phyloP scores from a whole-genome alignment of 2,113 vertebrate genomes.

The Hymenochirus boettgeri region DNA sequence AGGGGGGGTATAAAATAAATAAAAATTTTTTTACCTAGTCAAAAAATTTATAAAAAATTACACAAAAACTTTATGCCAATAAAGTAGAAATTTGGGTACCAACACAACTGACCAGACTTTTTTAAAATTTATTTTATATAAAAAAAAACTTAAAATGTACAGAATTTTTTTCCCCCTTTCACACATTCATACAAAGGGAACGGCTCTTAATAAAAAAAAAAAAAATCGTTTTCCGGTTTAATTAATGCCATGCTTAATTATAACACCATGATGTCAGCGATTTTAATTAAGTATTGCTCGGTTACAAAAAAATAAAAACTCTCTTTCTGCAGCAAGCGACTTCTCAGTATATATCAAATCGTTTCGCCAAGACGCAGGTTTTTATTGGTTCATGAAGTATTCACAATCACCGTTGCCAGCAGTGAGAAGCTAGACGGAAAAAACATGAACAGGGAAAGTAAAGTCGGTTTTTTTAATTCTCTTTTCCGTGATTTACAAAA shows the following conservation, averaged over 20 bases:
- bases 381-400: slow-evolving; percentile 54
- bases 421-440: too few relatives aligned
- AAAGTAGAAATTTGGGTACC: too few relatives aligned
- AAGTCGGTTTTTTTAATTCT: too few relatives aligned
- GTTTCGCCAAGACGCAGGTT: slow-evolving; percentile 54
- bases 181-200: slow-evolving; percentile 57
- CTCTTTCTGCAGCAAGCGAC: slow-evolving; percentile 71
- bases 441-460: too few relatives aligned
- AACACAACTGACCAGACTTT: too few relatives aligned
- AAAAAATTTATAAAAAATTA: too few relatives aligned
- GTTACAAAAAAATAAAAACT: slow-evolving; percentile 85
- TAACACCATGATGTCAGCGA: slow-evolving; percentile 97
- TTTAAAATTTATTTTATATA: too few relatives aligned
- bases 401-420: slow-evolving; percentile 46
- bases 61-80: too few relatives aligned
- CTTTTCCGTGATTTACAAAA: too few relatives aligned
- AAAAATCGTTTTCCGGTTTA: slow-evolving; percentile 86
- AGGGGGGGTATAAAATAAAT: slow-evolving; percentile 49
- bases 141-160: too few relatives aligned
- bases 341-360: slow-evolving; percentile 66
- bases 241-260: slow-evolving; percentile 99
- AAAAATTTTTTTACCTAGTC: slow-evolving; percentile 53
- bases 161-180: slow-evolving; percentile 57
- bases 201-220: slow-evolving; percentile 63
- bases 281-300: slow-evolving; percentile 98